Evolutionary conservation across 2,797 vertebrate genomes (phyloP).

Genomic region (Huso huso): DNA sequence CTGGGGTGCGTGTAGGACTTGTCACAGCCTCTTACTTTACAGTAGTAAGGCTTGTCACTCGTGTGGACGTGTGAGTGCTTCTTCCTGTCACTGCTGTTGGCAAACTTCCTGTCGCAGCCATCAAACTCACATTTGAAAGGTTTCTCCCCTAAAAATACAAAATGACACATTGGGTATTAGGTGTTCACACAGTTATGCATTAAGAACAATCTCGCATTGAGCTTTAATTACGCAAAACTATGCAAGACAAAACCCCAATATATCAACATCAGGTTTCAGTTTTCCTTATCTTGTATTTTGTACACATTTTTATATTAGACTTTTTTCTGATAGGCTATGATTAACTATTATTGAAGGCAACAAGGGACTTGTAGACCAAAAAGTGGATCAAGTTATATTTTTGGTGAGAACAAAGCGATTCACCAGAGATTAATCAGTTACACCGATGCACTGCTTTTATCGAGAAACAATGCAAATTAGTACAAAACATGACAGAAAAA

Average conservation of each 20-base stretch:
- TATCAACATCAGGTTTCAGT: too few relatives aligned
- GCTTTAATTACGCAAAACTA: too few relatives aligned
- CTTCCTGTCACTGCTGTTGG: constrained; percentile 97
- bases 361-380: too few relatives aligned
- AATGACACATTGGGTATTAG: not conserved
- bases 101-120: constrained; percentile 94
- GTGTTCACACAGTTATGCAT: constrained; percentile 10
- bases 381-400: too few relatives aligned
- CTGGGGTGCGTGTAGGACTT: constrained; percentile 92
- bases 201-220: not conserved
- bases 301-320: too few relatives aligned
- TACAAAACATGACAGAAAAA: not conserved
- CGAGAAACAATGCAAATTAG: too few relatives aligned
- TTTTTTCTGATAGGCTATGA: not conserved
- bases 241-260: too few relatives aligned
- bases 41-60: constrained; percentile 96
- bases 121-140: constrained; percentile 98
- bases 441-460: too few relatives aligned
- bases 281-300: too few relatives aligned
- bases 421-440: too few relatives aligned
- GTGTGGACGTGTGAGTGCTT: constrained; percentile 97
- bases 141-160: constrained; percentile 75
- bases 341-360: too few relatives aligned
- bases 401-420: too few relatives aligned
- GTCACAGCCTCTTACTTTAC: constrained; percentile 90